Percentiles rank a stretch among this genome's conserved stretches.
Conservation (phyloP, 2,888 invertebrate species). For the Malachius bipustulatus region DNA sequence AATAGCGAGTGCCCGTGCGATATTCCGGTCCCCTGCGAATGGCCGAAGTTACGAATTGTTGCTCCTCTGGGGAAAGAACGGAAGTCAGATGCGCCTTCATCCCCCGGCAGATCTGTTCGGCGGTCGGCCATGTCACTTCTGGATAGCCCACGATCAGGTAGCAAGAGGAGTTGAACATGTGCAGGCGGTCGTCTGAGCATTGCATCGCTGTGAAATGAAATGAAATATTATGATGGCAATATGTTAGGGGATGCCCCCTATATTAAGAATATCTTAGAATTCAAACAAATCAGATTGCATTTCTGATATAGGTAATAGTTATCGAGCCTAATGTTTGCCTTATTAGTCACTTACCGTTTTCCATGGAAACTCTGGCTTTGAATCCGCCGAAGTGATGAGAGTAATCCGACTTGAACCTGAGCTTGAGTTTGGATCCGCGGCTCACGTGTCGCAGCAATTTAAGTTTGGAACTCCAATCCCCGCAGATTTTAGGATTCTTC, state of each 20-base stretch:
- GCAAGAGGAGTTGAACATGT: constrained; percentile 58
- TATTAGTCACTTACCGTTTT: constrained; percentile 60
- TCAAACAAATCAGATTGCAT: too few species aligned
- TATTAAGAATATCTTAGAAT: too few species aligned
- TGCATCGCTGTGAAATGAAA: constrained; percentile 46
- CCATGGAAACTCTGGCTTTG: constrained; percentile 57
- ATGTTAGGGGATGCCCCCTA: too few species aligned
- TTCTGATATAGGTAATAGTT: too few species aligned
- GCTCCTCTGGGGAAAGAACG: constrained; percentile 55
- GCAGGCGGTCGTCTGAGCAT: constrained; percentile 58
- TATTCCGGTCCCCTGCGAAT: constrained; percentile 60
- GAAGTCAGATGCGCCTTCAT: constrained; percentile 61
- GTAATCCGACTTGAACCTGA: constrained; percentile 65
- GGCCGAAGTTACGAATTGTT: constrained; percentile 55
- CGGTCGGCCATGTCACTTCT: constrained; percentile 60
- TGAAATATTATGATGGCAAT: constrained; percentile 10
- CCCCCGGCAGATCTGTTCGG: constrained; percentile 57
- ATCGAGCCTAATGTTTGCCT: too few species aligned
- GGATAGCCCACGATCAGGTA: constrained; percentile 68
- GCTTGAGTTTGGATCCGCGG: constrained; percentile 45
- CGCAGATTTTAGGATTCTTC: constrained; percentile 45
- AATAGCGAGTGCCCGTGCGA: constrained; percentile 59
- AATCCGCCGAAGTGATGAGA: constrained; percentile 66
- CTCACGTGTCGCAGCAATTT: constrained; percentile 61
- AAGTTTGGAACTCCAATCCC: constrained; percentile 68